Conservation (phyloP, 2,797 vertebrate species). For the Mormyrops boulengeri region DNA sequence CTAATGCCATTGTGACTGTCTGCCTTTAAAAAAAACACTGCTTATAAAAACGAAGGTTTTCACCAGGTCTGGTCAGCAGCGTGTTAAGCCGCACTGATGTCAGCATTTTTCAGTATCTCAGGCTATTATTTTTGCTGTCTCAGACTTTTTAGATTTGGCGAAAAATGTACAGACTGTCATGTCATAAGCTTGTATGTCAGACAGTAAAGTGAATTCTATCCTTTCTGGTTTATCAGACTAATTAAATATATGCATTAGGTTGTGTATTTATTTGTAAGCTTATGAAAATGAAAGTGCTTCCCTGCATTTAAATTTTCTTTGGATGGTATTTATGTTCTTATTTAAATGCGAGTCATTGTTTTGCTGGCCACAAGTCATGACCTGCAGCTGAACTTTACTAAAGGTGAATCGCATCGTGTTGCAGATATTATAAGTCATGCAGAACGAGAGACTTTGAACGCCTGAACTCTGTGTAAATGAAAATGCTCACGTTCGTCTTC, state of each 20-base stretch:
- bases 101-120: neutral
- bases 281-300: neutral
- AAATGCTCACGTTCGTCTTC: neutral
- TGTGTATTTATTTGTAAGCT: neutral
- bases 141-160: neutral
- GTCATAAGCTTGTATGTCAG: neutral
- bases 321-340: neutral
- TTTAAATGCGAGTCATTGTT: neutral
- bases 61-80: neutral
- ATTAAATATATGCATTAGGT: neutral
- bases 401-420: neutral
- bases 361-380: neutral
- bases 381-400: neutral
- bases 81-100: neutral
- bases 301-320: neutral
- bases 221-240: neutral
- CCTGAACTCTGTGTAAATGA: neutral
- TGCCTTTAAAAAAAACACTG: neutral
- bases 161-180: conserved; percentile 1
- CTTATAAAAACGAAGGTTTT: neutral
- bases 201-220: neutral
- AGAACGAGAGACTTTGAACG: neutral
- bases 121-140: neutral
- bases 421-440: neutral
- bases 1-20: neutral